A percentile compares a stretch with the other conserved stretches of the same genome.
These are phyloP conservation scores for Cephus nigrinus DNA, from an alignment of 2,888 invertebrate genomes.

Conservation along the genomic window DNA sequence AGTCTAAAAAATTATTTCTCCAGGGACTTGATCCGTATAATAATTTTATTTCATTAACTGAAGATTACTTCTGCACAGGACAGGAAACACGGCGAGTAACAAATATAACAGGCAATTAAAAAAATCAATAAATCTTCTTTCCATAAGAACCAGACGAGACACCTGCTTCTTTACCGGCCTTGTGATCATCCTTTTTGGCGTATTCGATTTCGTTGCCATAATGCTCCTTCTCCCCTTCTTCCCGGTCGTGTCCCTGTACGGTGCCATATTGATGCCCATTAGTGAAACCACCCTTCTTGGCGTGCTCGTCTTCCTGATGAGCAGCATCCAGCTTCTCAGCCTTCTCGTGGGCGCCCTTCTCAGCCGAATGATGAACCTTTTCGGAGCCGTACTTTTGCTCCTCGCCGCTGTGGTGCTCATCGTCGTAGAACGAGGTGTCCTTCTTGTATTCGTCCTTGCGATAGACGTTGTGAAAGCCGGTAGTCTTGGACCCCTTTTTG, in stretches of 20 bases:
- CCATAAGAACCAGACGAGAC: constrained; percentile 16
- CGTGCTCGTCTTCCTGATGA: constrained; percentile 66
- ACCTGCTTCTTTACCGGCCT: constrained; percentile 49
- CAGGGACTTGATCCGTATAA: neutral
- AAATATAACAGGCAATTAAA: neutral
- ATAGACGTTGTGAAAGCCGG: constrained; percentile 71
- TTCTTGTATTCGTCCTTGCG: constrained; percentile 74
- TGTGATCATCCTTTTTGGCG: constrained; percentile 48
- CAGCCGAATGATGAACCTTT: constrained; percentile 65
- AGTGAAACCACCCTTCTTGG: constrained; percentile 68
- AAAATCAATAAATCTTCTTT: constrained; percentile 16
- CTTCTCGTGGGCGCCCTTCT: constrained; percentile 65
- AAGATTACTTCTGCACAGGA: neutral
- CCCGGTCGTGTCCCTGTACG: constrained; percentile 67
- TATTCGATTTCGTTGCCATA: constrained; percentile 62
- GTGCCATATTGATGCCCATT: constrained; percentile 69
- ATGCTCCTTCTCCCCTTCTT: constrained; percentile 55
- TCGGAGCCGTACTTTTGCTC: constrained; percentile 69
- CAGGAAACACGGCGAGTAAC: neutral
- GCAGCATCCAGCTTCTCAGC: constrained; percentile 63
- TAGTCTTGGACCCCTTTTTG: constrained; percentile 70
- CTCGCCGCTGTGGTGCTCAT: constrained; percentile 69
- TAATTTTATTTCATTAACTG: constrained; percentile 3
- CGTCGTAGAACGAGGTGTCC: constrained; percentile 72
- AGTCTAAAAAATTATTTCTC: neutral